Base-by-base conservation (phyloP, 2,113 vertebrate genomes). In the Antennarius striatus region DNA sequence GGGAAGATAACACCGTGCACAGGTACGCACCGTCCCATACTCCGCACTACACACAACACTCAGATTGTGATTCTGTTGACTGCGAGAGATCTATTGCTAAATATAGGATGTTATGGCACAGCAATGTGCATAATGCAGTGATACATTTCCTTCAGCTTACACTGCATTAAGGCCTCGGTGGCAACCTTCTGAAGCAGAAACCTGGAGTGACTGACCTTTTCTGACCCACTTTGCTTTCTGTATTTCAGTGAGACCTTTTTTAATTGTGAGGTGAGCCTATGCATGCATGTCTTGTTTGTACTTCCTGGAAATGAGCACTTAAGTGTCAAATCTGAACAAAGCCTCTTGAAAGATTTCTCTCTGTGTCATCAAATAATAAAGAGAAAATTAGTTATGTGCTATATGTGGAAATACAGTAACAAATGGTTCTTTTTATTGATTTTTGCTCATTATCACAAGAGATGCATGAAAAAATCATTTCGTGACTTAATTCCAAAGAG, bases 21-120 rank as follows among this genome's bases (percentile, higher is more conserved):
- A 15, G 17, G 5, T 29, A 4, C 10, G 28, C 9, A 47, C 54
- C 63, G 17, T 16, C 14, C 30, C 15, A 62, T 0, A 10, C 28
- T 30, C 16, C 14, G n/a, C 51, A 36, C n/a, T 8, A 30, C 50
- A 39, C 6, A 6, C 16, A 42, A 56, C 50, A 60, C 32, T 49
- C 54, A 17, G 32, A 36, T 4, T 36, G 32, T 36, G 32, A 36
- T 36, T 36, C 32, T 60, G 56, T 49, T 53, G 49, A 46, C 49
- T 58, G 32, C 54, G 50, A 9, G 8, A 45, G n/a, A 52, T 59
- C 30, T 22, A 6, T 12, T 15, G 47, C 47, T 74, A 64, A 74
- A 77, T 73, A 75, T 55, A 56, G 43, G 29, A 32, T 51, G 15
- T 11, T 43, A 53, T 56, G 48, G 22, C 22, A 13, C 32, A 67